Base-by-base conservation (phyloP, 1,140 invertebrate species). In the Leucophenga varia region DNA sequence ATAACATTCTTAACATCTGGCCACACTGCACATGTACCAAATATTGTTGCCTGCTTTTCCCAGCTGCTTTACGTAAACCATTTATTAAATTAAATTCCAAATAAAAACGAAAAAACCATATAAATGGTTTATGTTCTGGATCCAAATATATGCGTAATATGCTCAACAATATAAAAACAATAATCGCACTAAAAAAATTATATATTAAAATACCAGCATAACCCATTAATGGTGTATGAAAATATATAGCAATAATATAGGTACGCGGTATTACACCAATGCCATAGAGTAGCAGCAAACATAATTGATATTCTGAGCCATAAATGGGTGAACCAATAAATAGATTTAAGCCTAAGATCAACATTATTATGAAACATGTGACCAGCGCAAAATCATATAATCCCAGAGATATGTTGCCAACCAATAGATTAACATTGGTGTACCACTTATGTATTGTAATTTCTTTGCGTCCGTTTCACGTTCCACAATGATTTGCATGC, bases 381-480 rank as follows among this genome's bases (percentile, higher is more conserved):
- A 80, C 79, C 2, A 81, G 43, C 8, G 85, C 60, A 37, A 87
- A 78, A 82, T 86, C 19, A 86, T 71, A 64, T 80, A 80, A 65
- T 91, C 88, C 84, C 86, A 89, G 3, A 85, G 31, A 34, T 86
- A 81, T 1, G 82, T 81, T 2, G 82, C 77, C 2, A 79, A 45
- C 89, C 88, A 90, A 73, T 84, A 85, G 2, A 81, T 79, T 2
- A 80, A 67, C 1, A 84, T 79, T 35, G 83, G 80, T 0, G 86
- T 84, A 3, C 89, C 89, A 25, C 86, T 87, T 22, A 90, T 86
- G 64, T 84, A 73, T 49, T 79, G 78, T 0, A 77, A 74, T 0
- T 78, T 61, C 54, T 78, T 77, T 36, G 78, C 75, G 64, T 82
- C 81, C 53, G 76, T 65, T 60, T 76, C 52, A 20, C 74, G 59